Conservation (phyloP, 2,113 vertebrate genomes). For the Leucoraja erinaceus region DNA sequence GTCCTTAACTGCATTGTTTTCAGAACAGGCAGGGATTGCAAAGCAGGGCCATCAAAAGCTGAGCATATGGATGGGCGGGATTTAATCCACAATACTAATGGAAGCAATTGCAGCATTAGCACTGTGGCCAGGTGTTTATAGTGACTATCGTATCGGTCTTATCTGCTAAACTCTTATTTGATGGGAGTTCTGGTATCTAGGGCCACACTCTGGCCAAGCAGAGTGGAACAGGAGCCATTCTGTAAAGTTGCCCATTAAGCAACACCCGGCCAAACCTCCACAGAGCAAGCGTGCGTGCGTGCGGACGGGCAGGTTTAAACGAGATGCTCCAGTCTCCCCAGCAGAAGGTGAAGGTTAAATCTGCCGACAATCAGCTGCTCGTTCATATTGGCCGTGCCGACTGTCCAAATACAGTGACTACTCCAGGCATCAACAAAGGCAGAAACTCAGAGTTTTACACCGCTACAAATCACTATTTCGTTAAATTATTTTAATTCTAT, state of each 20-base stretch:
- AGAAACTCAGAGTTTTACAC: background rate
- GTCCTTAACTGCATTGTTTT: background rate
- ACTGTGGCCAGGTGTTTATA: constrained; percentile 95
- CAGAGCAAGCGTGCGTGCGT: background rate
- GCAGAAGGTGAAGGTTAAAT: constrained; percentile 29
- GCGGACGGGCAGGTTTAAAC: constrained; percentile 22
- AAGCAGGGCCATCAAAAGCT: constrained; percentile 64
- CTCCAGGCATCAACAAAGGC: background rate
- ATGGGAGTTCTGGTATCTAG: constrained; percentile 81
- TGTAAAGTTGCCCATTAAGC: background rate
- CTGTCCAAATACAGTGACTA: background rate
- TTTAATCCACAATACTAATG: constrained; percentile 74
- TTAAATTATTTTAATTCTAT: constrained; percentile 1
- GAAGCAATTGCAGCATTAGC: constrained; percentile 92
- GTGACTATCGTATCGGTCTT: constrained; percentile 99
- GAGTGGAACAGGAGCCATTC: constrained; percentile 3
- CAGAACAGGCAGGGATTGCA: background rate
- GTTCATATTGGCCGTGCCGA: background rate
- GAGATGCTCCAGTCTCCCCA: constrained; percentile 3
- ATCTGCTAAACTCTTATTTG: constrained; percentile 92
- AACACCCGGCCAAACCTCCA: background rate
- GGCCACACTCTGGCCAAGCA: constrained; percentile 43
- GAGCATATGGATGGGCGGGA: constrained; percentile 93
- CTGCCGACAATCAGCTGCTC: background rate
- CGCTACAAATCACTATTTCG: background rate